Percentiles rank a stretch among this genome's conserved stretches.
Evolutionary conservation across 1,140 invertebrate genomes (phyloP).

Genomic region (Cryptotermes secundus): DNA sequence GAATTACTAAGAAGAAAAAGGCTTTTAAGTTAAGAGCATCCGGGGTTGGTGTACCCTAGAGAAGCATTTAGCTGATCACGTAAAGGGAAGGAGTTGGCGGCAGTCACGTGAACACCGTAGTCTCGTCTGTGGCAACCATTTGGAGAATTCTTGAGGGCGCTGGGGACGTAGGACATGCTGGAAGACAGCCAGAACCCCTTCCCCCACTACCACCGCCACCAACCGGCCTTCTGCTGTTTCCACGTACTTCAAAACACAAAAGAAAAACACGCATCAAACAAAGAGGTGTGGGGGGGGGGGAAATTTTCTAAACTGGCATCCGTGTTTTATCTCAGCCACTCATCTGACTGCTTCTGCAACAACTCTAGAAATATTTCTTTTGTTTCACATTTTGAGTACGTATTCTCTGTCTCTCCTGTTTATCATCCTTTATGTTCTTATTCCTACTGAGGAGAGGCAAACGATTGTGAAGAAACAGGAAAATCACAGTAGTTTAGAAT

Average conservation of each 20-base stretch:
- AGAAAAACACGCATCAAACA: background rate
- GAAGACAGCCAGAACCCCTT: background rate
- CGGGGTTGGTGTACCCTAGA: background rate
- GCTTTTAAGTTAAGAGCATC: background rate
- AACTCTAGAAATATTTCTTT: background rate
- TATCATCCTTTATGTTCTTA: background rate
- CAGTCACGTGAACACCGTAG: background rate
- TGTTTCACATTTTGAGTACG: background rate
- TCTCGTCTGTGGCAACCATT: background rate
- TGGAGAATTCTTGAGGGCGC: background rate
- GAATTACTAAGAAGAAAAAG: background rate
- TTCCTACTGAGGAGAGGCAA: background rate
- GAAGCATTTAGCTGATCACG: background rate
- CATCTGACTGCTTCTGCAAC: background rate
- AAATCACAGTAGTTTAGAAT: too few species aligned
- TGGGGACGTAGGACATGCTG: background rate
- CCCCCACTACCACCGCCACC: too few species aligned
- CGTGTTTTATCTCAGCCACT: slow-evolving; percentile 5
- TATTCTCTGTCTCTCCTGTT: background rate
- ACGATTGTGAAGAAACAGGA: background rate
- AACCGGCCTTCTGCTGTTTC: too few species aligned
- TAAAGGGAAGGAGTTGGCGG: background rate
- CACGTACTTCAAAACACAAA: background rate
- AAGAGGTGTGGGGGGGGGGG: too few species aligned
- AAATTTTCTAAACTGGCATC: background rate